Base-by-base conservation (phyloP, 2,113 vertebrate genomes). In the Ceratotherium simum region DNA sequence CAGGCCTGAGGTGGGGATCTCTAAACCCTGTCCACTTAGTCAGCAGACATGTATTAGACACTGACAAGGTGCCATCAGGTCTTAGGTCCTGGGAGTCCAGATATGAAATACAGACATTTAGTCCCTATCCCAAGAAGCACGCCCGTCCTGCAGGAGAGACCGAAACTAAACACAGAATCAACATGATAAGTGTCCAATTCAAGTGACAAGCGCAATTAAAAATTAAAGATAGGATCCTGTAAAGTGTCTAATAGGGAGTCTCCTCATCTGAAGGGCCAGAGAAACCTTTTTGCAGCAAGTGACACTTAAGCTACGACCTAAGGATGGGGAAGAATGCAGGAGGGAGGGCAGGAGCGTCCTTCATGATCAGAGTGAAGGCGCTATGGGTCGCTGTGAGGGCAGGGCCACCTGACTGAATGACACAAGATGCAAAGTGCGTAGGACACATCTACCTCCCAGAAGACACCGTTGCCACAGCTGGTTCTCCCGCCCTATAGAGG, bases 361-460 rank as follows among this genome's bases (percentile, higher is more conserved):
- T 39, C 46, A 31, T 4, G 20, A 20, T 54, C 78, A 83, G 76
- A 65, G 58, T 9, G 51, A n/a, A 76, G 58, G 73, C 27, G 8
- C 2, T 8, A 18, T 3, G 8, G 64, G 18, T 1, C 0, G 0
- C 80, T 9, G 27, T 4, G 8, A 12, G 1, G 39, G 18, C 7
- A 64, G 46, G 90, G 17, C 18, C 46, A 9, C 13, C 65, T n/a
- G 21, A 16, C 6, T 27, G 20, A 46, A 36, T 1, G 16, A 29
- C 39, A 33, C 33, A 6, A 25, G 2, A 25, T 0, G 17, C 86
- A 13, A 23, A 33, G 13, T 10, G 8, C 18, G 72, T 3, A 0
- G 12, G 8, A 48, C 10, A 46, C 64, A 8, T 1, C 79, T 46
- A 79, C 21, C 33, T 48, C 36, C 64, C 48, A 31, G 64, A 51